Conservation (phyloP, 1,140 invertebrate genomes). For the Fopius arisanus region DNA sequence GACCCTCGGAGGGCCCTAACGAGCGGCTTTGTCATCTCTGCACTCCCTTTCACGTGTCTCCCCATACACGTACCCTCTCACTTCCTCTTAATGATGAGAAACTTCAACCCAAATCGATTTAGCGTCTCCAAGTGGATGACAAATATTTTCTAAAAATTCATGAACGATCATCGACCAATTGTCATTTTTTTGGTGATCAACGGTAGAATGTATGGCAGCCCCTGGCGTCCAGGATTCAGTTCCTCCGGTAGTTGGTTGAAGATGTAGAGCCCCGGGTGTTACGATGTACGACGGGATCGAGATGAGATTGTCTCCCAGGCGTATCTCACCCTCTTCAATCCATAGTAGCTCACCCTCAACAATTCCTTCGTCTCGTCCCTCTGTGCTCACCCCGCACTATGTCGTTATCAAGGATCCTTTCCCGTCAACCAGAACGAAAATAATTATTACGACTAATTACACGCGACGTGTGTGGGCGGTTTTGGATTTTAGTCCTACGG, state of each 20-base stretch:
- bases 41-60: conserved; percentile 26
- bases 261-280: conserved; percentile 61
- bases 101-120: conserved; percentile 31
- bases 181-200: no score
- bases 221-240: conserved; percentile 33
- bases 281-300: conserved; percentile 64
- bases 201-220: neutral
- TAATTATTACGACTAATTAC: conserved; percentile 39
- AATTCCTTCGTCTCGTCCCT: conserved; percentile 15
- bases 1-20: conserved; percentile 60
- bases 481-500: neutral
- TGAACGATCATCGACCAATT: no score
- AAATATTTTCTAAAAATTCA: no score
- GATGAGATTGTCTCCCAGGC: conserved; percentile 64
- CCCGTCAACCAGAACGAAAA: conserved; percentile 32
- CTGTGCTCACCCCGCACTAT: neutral
- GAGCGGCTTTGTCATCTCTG: conserved; percentile 52
- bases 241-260: conserved; percentile 28
- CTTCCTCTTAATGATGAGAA: conserved; percentile 49
- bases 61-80: conserved; percentile 34
- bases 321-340: conserved; percentile 41
- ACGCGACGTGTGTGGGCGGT: conserved; percentile 17
- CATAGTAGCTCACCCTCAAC: neutral
- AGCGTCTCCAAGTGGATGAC: neutral
- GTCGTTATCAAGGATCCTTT: conserved; percentile 32